Evolutionary conservation across 2,888 invertebrate genomes (phyloP), one percentile per base, ranked within the genome.

Genomic region (Julus scandinavius): DNA sequence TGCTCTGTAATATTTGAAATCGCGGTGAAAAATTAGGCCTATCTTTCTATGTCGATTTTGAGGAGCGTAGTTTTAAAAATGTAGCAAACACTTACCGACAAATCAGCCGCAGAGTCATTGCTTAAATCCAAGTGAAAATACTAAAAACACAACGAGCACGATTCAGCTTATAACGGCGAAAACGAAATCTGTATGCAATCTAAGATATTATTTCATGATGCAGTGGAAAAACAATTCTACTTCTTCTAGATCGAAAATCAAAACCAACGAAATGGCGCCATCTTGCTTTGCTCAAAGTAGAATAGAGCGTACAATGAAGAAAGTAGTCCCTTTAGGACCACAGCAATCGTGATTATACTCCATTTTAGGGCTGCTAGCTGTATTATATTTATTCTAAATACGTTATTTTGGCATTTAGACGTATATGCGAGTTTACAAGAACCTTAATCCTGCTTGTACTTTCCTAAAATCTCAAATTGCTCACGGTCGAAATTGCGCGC

Each of bases 211-310:
- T 20, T 72, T 20, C 72, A 72, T 72, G n/a, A 72, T 72, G 20
- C 29, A 7, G 72, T 20, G 29, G 20, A 72, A 72, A 72, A 72
- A 72, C 72, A 72, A 72, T 29, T 72, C 72, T 72, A 72, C 72
- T 72, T 72, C 9, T 72, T 72, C 72, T 72, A 72, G 41, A 41
- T 17, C 85, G 85, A 45, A 85, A 85, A 85, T 85, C 85, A 85
- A 85, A 41, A 45, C 85, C 85, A 85, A 85, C 41, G 85, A 85
- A 85, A 85, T 49, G 85, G 49, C 85, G 85, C 85, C 85, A 85
- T 85, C 85, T 85, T 85, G 45, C 85, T 7, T 72, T 29, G 20
- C 20, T 72, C 72, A 5, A 20, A 20, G 20, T 72, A 29, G 72
- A n/a, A 45, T 45, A 7, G 72, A 38, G 3, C 41, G 20, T 13